Evolutionary conservation across 2,888 invertebrate species (phyloP).

Genomic region (Tillus elongatus): DNA sequence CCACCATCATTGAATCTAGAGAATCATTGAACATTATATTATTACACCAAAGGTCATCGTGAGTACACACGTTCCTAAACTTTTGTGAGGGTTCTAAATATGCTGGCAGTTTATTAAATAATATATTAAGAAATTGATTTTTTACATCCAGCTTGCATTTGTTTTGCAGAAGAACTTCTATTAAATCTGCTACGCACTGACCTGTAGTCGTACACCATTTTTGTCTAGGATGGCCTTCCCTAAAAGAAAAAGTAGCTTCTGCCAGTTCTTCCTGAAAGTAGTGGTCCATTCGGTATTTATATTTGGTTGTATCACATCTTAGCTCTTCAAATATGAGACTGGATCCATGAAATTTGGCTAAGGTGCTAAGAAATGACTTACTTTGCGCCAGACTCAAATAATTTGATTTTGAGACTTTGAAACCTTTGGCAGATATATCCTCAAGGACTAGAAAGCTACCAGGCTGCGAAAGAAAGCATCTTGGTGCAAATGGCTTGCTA

Average conservation of each 20-base stretch:
- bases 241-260: slow-evolving; percentile 23
- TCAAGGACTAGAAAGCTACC: slow-evolving; percentile 45
- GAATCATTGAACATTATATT: slow-evolving; percentile 49
- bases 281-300: slow-evolving; percentile 24
- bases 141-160: too few species aligned
- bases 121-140: slow-evolving; percentile 3
- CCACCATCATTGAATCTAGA: slow-evolving; percentile 51
- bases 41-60: slow-evolving; percentile 57
- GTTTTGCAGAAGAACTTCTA: too few species aligned
- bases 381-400: slow-evolving; percentile 18
- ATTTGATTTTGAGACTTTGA: slow-evolving; percentile 22
- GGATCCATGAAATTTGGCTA: slow-evolving; percentile 47
- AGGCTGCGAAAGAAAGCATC: slow-evolving; percentile 39
- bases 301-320: slow-evolving; percentile 15
- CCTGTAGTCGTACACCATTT: slow-evolving; percentile 24
- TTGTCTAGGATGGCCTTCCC: slow-evolving; percentile 34
- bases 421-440: slow-evolving; percentile 42
- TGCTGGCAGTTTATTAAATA: slow-evolving; percentile 20
- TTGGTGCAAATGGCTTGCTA: slow-evolving; percentile 29
- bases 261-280: slow-evolving; percentile 27
- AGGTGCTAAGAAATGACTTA: slow-evolving; percentile 17
- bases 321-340: slow-evolving; percentile 46
- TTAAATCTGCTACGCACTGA: slow-evolving; percentile 24
- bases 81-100: slow-evolving; percentile 32
- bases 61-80: slow-evolving; percentile 48